These are phyloP conservation scores for Apantesis nais DNA, from an alignment of 2,888 invertebrate species.

Conservation along the genomic window DNA sequence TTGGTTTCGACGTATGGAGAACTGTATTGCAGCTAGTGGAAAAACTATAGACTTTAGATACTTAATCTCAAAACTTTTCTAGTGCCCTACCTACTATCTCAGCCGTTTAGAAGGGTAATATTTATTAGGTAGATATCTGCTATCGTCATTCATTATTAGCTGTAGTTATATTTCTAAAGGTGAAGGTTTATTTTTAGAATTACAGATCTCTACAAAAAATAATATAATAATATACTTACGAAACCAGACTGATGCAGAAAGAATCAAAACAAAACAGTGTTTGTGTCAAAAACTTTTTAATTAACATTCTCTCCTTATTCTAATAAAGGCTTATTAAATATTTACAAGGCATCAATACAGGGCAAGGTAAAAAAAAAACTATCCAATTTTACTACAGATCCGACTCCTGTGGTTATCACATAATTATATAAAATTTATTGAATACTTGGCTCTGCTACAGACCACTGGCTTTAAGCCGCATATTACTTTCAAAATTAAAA, in stretches of 20 bases:
- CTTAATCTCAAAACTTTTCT: too few relatives aligned
- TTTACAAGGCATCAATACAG: constrained; percentile 84
- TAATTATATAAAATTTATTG: constrained; percentile 57
- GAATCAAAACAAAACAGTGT: constrained; percentile 56
- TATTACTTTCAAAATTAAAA: constrained; percentile 31
- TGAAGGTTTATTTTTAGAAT: too few relatives aligned
- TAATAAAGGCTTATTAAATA: constrained; percentile 84
- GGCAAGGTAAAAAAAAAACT: constrained; percentile 83
- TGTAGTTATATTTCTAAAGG: too few relatives aligned
- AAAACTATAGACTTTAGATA: too few relatives aligned
- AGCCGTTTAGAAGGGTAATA: too few relatives aligned
- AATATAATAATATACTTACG: too few relatives aligned
- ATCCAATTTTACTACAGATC: constrained; percentile 74
- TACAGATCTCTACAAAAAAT: too few relatives aligned
- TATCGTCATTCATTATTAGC: too few relatives aligned
- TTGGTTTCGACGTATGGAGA: too few relatives aligned
- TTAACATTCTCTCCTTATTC: constrained; percentile 81
- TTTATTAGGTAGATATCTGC: too few relatives aligned
- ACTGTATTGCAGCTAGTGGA: too few relatives aligned
- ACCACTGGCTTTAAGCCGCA: constrained; percentile 57
- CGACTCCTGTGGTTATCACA: constrained; percentile 75
- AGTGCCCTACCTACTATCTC: too few relatives aligned
- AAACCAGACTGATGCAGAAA: neutral
- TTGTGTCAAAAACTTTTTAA: constrained; percentile 79
- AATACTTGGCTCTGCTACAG: constrained; percentile 71